These are phyloP conservation scores for Argopecten irradians DNA, from an alignment of 1,140 invertebrate species.

Conservation along the genomic window DNA sequence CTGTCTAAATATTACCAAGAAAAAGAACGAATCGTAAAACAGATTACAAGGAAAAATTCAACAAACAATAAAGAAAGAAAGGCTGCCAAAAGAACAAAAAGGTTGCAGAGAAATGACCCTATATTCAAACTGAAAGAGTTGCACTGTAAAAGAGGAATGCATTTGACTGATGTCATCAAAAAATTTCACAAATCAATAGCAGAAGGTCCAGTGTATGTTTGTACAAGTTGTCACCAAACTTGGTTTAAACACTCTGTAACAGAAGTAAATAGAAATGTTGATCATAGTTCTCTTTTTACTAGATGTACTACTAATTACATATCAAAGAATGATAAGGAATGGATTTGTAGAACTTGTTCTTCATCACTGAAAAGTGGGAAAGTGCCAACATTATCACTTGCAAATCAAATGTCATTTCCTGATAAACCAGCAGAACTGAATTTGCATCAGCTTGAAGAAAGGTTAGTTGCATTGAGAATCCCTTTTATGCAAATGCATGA, in stretches of 20 bases:
- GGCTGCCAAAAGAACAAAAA: not conserved
- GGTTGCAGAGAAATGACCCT: slow-evolving; percentile 31
- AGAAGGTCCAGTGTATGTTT: slow-evolving; percentile 37
- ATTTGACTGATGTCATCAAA: slow-evolving; percentile 19
- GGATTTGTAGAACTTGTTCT: slow-evolving; percentile 50
- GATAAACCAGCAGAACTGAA: no score
- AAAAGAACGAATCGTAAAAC: slow-evolving; percentile 43
- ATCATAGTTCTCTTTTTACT: not conserved
- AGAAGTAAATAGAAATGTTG: not conserved
- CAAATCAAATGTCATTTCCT: slow-evolving; percentile 54
- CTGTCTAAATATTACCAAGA: not conserved
- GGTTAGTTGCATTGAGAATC: no score
- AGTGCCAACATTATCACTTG: slow-evolving; percentile 47
- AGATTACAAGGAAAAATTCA: not conserved
- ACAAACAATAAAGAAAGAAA: slow-evolving; percentile 34
- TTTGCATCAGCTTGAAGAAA: no score
- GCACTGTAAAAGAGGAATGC: not conserved
- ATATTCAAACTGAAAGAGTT: not conserved
- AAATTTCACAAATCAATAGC: slow-evolving; percentile 28
- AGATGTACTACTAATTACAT: slow-evolving; percentile 25
- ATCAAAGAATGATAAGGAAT: slow-evolving; percentile 37
- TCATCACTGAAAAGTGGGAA: slow-evolving; percentile 27
- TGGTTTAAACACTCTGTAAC: no score
- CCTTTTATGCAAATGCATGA: no score
- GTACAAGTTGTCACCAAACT: slow-evolving; percentile 46